Conservation (phyloP, 2,888 invertebrate species). For the Papilio gigon region DNA sequence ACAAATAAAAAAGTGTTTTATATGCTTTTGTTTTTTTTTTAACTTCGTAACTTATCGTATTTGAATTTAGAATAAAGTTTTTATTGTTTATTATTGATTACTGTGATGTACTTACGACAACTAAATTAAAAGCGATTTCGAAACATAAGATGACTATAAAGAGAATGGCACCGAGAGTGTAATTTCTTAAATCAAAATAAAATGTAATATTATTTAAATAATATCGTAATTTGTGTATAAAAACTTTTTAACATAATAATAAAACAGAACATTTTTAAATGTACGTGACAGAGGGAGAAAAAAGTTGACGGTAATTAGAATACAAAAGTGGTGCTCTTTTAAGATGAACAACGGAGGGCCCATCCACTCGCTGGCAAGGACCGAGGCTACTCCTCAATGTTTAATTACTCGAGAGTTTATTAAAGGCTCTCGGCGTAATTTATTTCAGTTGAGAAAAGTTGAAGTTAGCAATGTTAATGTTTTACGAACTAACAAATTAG, state of each 20-base stretch:
- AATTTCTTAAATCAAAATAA: too few relatives aligned
- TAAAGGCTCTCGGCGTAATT: conserved; percentile 37
- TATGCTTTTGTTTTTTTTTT: neutral
- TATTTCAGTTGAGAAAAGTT: conserved; percentile 33
- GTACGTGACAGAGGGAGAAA: conserved; percentile 44
- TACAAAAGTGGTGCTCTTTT: conserved; percentile 67
- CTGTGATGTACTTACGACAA: too few relatives aligned
- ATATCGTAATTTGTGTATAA: too few relatives aligned
- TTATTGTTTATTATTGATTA: neutral
- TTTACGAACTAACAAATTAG: neutral
- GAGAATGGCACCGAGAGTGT: too few relatives aligned
- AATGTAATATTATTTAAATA: too few relatives aligned
- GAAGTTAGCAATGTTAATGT: conserved; percentile 6
- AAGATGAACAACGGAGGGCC: conserved; percentile 51
- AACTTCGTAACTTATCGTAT: neutral
- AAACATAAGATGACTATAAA: too few relatives aligned
- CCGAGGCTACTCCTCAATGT: conserved; percentile 62
- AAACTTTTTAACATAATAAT: neutral
- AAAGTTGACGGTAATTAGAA: conserved; percentile 58
- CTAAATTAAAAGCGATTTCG: too few relatives aligned
- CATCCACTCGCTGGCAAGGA: conserved; percentile 52
- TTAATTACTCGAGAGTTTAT: conserved; percentile 48
- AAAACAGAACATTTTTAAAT: neutral
- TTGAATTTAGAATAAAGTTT: neutral
- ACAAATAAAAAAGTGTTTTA: neutral